Evolutionary conservation across 2,888 invertebrate genomes (phyloP).

Genomic region (Anorthoa munda): DNA sequence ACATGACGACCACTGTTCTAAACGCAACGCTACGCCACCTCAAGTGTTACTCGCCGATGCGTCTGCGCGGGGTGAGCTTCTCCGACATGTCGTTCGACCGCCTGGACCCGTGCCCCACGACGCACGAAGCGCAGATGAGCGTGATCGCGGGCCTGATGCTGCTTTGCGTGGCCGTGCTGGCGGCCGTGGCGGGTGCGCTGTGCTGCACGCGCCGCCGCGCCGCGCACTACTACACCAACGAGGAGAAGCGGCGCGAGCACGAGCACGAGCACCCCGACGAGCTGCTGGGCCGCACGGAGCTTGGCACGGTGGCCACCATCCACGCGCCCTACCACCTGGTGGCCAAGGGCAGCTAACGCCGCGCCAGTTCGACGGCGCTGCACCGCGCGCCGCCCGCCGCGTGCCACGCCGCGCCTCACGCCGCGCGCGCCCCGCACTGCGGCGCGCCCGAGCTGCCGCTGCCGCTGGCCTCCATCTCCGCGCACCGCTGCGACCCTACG

Average conservation of each 20-base stretch:
- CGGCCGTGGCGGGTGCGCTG: slow-evolving; percentile 91
- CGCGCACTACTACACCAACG: slow-evolving; percentile 95
- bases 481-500: slow-evolving; percentile 64
- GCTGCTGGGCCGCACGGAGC: slow-evolving; percentile 79
- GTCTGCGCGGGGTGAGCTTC: slow-evolving; percentile 86
- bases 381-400: slow-evolving; percentile 43
- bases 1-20: slow-evolving; percentile 90
- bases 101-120: slow-evolving; percentile 86
- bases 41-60: slow-evolving; percentile 91
- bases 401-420: slow-evolving; percentile 26
- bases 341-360: slow-evolving; percentile 84
- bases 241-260: slow-evolving; percentile 91
- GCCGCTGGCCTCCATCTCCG: slow-evolving; percentile 61
- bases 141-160: slow-evolving; percentile 88
- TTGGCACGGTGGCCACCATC: slow-evolving; percentile 85
- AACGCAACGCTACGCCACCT: slow-evolving; percentile 88
- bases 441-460: slow-evolving; percentile 67
- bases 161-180: slow-evolving; percentile 81
- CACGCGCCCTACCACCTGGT: slow-evolving; percentile 83
- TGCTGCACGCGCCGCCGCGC: slow-evolving; percentile 93
- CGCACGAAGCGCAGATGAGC: slow-evolving; percentile 90
- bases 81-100: slow-evolving; percentile 78
- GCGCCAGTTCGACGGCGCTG: slow-evolving; percentile 71
- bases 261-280: slow-evolving; percentile 86
- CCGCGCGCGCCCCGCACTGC: slow-evolving; percentile 60